Conservation (phyloP, 2,113 vertebrate species). For the Paratilapia polleni region DNA sequence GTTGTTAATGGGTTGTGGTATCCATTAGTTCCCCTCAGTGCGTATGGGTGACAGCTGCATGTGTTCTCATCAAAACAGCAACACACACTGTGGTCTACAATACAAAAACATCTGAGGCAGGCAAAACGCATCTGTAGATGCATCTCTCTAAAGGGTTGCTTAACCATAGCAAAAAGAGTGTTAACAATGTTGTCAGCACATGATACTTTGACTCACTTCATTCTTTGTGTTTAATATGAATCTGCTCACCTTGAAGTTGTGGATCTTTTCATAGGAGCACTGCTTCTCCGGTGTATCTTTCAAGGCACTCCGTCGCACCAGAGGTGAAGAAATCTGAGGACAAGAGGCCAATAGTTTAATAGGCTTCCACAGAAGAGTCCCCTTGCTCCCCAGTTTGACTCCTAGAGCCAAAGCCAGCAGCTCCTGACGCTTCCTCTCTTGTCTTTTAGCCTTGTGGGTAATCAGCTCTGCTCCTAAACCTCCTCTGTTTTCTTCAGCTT, state of each 20-base stretch:
- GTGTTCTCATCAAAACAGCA: conserved; percentile 46
- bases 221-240: conserved; percentile 40
- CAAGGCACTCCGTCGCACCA: conserved; percentile 90
- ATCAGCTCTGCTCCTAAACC: conserved; percentile 76
- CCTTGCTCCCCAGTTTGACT: conserved; percentile 89
- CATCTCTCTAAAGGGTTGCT: background rate
- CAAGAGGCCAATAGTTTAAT: conserved; percentile 97
- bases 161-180: background rate
- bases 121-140: background rate
- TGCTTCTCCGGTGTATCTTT: conserved; percentile 89
- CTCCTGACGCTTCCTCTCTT: conserved; percentile 89
- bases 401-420: conserved; percentile 91
- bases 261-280: conserved; percentile 95
- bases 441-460: conserved; percentile 83
- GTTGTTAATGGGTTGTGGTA: conserved; percentile 60
- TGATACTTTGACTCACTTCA: background rate
- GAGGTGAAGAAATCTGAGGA: conserved; percentile 95
- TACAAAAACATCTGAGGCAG: conserved; percentile 1
- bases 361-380: conserved; percentile 92
- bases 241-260: conserved; percentile 97
- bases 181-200: background rate
- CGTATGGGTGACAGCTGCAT: conserved; percentile 65
- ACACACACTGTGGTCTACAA: background rate
- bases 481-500: conserved; percentile 77
- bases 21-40: conserved; percentile 63